Percentiles rank a stretch among this genome's conserved stretches.
Evolutionary conservation across 2,888 invertebrate genomes (phyloP).

Genomic region (Pollenia griseotomentosa): DNA sequence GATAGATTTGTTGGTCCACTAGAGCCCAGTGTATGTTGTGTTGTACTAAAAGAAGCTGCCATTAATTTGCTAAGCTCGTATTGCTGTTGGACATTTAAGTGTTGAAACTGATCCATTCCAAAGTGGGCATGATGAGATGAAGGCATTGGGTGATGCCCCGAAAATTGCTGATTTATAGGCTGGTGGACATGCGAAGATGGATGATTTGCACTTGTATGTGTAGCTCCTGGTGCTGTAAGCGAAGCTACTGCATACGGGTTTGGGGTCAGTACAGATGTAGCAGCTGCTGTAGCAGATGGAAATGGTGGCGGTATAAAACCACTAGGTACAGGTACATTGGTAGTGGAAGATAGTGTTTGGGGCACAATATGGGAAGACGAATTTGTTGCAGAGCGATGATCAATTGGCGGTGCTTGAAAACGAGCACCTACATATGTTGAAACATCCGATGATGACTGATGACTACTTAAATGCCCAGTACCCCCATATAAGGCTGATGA

Average conservation of each 20-base stretch:
- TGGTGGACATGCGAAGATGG: slow-evolving; percentile 66
- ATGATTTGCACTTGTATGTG: slow-evolving; percentile 48
- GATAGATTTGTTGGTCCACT: slow-evolving; percentile 70
- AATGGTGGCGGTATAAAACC: slow-evolving; percentile 80
- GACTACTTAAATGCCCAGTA: slow-evolving; percentile 71
- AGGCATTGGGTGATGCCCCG: slow-evolving; percentile 64
- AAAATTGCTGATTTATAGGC: slow-evolving; percentile 63
- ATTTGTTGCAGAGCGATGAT: slow-evolving; percentile 75
- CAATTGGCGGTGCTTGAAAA: slow-evolving; percentile 79
- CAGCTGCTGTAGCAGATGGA: slow-evolving; percentile 75
- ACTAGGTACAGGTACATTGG: slow-evolving; percentile 81
- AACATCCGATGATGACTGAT: slow-evolving; percentile 57
- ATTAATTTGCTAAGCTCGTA: slow-evolving; percentile 80
- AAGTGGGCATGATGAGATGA: slow-evolving; percentile 74
- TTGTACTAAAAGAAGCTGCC: slow-evolving; percentile 69
- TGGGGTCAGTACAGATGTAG: slow-evolving; percentile 80
- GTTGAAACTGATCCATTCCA: slow-evolving; percentile 74
- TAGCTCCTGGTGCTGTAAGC: slow-evolving; percentile 44
- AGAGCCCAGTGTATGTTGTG: slow-evolving; percentile 44
- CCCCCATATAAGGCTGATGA: slow-evolving; percentile 71
- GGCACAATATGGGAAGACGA: slow-evolving; percentile 76
- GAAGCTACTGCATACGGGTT: slow-evolving; percentile 78
- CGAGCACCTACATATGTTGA: slow-evolving; percentile 75
- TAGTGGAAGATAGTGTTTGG: slow-evolving; percentile 69
- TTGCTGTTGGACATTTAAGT: slow-evolving; percentile 78